These are phyloP conservation scores for Turdus rufiventris DNA, from an alignment of 2,113 vertebrate species.

Conservation along the genomic window DNA sequence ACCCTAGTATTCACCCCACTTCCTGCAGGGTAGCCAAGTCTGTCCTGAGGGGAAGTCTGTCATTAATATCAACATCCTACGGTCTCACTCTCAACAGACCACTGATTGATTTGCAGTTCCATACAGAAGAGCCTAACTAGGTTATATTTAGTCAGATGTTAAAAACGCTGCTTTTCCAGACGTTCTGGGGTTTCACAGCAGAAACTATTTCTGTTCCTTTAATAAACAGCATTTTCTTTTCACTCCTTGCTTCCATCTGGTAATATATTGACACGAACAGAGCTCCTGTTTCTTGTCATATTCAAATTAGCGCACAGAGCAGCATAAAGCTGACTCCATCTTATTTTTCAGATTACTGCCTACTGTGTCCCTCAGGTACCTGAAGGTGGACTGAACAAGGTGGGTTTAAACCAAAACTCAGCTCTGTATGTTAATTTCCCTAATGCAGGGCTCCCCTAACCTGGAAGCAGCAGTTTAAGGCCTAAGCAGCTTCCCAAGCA, in stretches of 20 bases:
- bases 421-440: not conserved
- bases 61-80: constrained; percentile 53
- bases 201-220: not conserved
- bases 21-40: constrained; percentile 51
- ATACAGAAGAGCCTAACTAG: not conserved
- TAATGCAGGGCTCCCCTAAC: not conserved
- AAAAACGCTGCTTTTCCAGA: not conserved
- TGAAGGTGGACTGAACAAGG: not conserved
- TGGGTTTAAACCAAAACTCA: not conserved
- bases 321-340: not conserved
- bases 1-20: constrained; percentile 21
- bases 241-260: not conserved
- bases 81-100: not conserved
- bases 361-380: not conserved
- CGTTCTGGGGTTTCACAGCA: not conserved
- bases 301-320: not conserved
- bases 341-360: not conserved
- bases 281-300: not conserved
- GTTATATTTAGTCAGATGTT: constrained; percentile 38
- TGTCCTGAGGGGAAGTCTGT: constrained; percentile 43
- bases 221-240: not conserved
- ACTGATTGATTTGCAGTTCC: constrained; percentile 37
- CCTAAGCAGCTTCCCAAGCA: not conserved
- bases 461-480: not conserved
- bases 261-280: not conserved